phyloP scores from a whole-genome alignment of 2,113 vertebrate species.

The Eolophus roseicapilla region DNA sequence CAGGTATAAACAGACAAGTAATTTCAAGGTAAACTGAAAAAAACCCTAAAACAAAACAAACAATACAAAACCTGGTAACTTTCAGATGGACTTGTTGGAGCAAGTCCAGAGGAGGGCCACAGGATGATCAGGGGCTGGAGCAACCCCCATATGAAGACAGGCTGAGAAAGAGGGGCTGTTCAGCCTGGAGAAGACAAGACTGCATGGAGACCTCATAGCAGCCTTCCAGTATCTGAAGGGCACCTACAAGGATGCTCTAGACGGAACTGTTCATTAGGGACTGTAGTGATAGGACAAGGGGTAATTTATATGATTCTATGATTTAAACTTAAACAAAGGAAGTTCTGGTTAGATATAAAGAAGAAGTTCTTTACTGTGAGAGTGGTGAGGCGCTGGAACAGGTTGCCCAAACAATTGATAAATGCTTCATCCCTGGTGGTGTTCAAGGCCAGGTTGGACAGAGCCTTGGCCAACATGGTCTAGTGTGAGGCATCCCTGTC shows the following conservation, averaged over 20 bases:
- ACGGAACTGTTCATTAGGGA: neutral
- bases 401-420: neutral
- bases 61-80: neutral
- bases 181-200: neutral
- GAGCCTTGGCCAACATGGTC: neutral
- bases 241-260: neutral
- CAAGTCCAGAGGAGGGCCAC: neutral
- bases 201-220: neutral
- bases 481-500: neutral
- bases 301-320: neutral
- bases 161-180: neutral
- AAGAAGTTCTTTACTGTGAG: neutral
- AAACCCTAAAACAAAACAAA: fast-evolving
- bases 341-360: neutral
- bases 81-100: neutral
- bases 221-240: neutral
- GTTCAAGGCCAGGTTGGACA: neutral
- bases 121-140: neutral
- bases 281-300: neutral
- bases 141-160: neutral
- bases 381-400: neutral
- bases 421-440: neutral
- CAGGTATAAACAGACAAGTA: neutral
- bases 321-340: neutral
- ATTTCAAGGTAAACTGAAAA: neutral